These are phyloP conservation scores for Turritopsis rubra DNA, from an alignment of 30 jellyfish, hydroid and myxozoan species.

Conservation along the genomic window DNA sequence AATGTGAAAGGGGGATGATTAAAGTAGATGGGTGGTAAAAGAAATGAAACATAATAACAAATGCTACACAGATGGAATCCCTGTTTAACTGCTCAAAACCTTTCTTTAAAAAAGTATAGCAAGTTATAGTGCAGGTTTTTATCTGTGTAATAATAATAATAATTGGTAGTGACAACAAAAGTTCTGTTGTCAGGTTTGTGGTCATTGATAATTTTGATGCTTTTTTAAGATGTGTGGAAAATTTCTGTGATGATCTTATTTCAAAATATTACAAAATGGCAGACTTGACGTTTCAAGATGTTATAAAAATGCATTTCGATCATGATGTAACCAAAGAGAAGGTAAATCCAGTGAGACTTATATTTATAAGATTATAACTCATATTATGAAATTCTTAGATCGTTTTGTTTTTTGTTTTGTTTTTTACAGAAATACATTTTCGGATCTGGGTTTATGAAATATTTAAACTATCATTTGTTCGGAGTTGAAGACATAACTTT, in stretches of 20 bases:
- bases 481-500: constrained; percentile 18
- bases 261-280: constrained; percentile 48
- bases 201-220: too few relatives aligned
- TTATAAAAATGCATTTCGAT: constrained; percentile 46
- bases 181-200: too few relatives aligned
- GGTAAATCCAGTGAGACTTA: constrained; percentile 43
- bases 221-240: constrained; percentile 19
- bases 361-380: not conserved
- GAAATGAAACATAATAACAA: too few relatives aligned
- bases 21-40: too few relatives aligned
- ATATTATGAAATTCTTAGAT: constrained; percentile 8
- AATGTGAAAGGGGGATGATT: too few relatives aligned
- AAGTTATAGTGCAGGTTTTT: too few relatives aligned
- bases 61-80: too few relatives aligned
- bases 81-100: too few relatives aligned
- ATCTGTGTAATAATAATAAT: too few relatives aligned
- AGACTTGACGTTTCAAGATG: constrained; percentile 45
- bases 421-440: constrained; percentile 36
- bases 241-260: not conserved
- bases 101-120: too few relatives aligned
- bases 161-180: too few relatives aligned
- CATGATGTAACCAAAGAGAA: constrained; percentile 48
- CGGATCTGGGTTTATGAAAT: constrained; percentile 61
- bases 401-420: not conserved
- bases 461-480: constrained; percentile 42